Evolutionary conservation across 2,113 vertebrate species (phyloP).

Genomic region (Speoplatyrhinus poulsoni): DNA sequence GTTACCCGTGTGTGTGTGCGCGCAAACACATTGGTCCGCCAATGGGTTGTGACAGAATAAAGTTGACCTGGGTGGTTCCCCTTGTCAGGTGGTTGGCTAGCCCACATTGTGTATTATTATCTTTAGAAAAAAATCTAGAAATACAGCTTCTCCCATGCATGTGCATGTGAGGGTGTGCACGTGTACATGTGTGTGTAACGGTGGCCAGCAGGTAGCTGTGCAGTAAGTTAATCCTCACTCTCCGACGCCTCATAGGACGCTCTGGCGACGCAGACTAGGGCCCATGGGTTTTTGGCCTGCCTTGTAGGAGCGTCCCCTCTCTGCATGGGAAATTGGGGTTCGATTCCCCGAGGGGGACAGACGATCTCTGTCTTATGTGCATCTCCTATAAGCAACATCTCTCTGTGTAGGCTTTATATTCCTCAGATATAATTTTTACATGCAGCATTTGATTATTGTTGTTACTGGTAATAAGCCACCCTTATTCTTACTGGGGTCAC

Average conservation of each 20-base stretch:
- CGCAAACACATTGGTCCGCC: background rate
- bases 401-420: background rate
- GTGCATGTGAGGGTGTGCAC: background rate
- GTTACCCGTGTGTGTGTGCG: background rate
- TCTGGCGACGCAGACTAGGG: too few species aligned
- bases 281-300: too few species aligned
- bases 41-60: background rate
- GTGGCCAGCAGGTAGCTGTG: background rate
- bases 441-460: background rate
- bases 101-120: background rate
- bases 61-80: too few species aligned
- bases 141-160: background rate
- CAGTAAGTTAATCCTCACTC: too few species aligned
- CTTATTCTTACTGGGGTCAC: constrained; percentile 2
- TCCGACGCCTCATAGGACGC: too few species aligned
- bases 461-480: background rate
- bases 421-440: background rate
- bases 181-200: background rate
- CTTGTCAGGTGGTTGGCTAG: too few species aligned
- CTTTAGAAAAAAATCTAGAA: background rate
- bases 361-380: background rate
- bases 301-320: too few species aligned
- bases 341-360: too few species aligned
- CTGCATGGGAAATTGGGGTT: too few species aligned
- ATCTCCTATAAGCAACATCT: background rate